Evolutionary conservation across 2,113 vertebrate genomes (phyloP).

Genomic region (Merops nubicus): DNA sequence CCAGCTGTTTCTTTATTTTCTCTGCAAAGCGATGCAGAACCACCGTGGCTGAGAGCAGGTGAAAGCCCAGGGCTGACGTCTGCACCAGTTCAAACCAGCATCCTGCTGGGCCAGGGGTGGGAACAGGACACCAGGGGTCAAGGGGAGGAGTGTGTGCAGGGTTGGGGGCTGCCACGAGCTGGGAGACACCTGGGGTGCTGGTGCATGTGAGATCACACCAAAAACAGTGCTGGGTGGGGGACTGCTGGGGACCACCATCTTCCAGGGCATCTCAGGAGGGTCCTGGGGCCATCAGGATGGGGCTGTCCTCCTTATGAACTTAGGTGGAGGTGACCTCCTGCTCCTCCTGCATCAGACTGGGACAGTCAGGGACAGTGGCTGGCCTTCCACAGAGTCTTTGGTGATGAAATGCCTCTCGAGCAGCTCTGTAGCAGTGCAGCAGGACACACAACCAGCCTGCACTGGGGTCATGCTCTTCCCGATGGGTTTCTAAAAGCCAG

Average conservation of each 20-base stretch:
- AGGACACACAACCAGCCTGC: fast-evolving
- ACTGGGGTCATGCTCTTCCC: neutral
- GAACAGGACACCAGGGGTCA: neutral
- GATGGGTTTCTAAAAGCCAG: neutral
- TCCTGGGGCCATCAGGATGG: neutral
- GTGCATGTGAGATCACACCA: fast-evolving
- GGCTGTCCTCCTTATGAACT: neutral
- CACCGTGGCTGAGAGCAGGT: neutral
- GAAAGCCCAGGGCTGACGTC: neutral
- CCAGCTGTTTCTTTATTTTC: neutral
- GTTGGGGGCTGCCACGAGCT: neutral
- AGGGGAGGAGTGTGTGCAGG: fast-evolving
- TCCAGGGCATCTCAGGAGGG: neutral
- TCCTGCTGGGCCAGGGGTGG: neutral
- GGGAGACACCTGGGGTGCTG: neutral
- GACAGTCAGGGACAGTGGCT: neutral
- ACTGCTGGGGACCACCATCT: neutral
- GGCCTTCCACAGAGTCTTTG: neutral
- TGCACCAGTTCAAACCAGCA: neutral
- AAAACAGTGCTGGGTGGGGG: neutral
- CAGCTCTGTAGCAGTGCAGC: neutral
- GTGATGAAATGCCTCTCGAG: neutral
- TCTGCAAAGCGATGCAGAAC: neutral
- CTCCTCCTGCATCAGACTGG: neutral
- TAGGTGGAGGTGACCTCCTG: neutral